Base-by-base conservation (phyloP, 2,113 vertebrate species). In the Smithornis capensis region DNA sequence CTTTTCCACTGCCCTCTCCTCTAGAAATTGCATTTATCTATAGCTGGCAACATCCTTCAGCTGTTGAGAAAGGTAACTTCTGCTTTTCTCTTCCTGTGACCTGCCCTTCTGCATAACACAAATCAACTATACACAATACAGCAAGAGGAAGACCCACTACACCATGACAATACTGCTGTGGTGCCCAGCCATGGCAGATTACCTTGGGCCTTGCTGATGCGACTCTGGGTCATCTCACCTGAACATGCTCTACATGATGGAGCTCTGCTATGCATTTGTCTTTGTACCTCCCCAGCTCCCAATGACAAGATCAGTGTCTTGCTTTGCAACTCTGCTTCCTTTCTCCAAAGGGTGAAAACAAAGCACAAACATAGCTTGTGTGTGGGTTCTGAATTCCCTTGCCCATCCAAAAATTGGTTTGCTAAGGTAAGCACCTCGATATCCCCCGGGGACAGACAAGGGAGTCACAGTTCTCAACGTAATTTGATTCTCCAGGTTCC, bases 161-260 rank as follows among this genome's bases (percentile, higher is more conserved):
- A 82, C 27, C 49, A 22, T 1, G 7, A 59, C 33, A 80, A n/a
- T 22, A 13, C 18, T 28, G n/a, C 44, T 89, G 59, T 49, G 38
- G 31, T 53, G 22, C 56, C 57, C 76, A 60, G 11, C 2, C 33
- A 35, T 5, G 45, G 4, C 29, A 64, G 40, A 57, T 3, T 4
- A 22, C 33, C 59, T 42, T 31, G 19, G 69, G 28, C 27, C 68
- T 53, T 62, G 16, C 16, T 4, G 23, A 28, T 11, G n/a, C 56
- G 59, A 37, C 60, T 33, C 83, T 76, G 59, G 31, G 24, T 49
- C 56, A 25, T n/a, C 9, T 63, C 10, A 8, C 29, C 55, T 59
- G 50, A 69, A 21, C 17, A 23, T 1, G 7, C 29, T 24, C 17
- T 73, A 35, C 50, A 33, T 0, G 0, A 47, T 22, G 16, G 47